A percentile compares a stretch with the other conserved stretches of the same genome.
phyloP scores from a whole-genome alignment of 2,888 invertebrate genomes.

The Alitta virens region DNA sequence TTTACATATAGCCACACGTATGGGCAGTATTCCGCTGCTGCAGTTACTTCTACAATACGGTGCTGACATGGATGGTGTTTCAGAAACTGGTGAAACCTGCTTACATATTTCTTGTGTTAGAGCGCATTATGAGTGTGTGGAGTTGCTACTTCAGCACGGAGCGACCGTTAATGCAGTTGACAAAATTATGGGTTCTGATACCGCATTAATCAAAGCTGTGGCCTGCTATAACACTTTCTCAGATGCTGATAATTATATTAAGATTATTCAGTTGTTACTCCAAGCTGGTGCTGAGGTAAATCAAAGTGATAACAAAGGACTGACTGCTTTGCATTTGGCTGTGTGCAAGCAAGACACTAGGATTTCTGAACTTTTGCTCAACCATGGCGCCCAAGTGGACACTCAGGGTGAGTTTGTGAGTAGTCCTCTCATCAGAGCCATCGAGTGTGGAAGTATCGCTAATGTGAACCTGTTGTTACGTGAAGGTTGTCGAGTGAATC shows the following conservation, averaged over 20 bases:
- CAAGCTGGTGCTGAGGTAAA: slow-evolving; percentile 16
- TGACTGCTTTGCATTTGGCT: slow-evolving; percentile 18
- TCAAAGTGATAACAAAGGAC: slow-evolving; percentile 7
- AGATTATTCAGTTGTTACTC: slow-evolving; percentile 4
- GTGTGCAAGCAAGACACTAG: slow-evolving; percentile 12
- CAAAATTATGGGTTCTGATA: slow-evolving; percentile 2
- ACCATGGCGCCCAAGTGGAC: slow-evolving; percentile 11
- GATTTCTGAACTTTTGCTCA: slow-evolving; percentile 13
- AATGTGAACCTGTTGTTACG: slow-evolving; percentile 1
- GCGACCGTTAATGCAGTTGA: slow-evolving; percentile 7
- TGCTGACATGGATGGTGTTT: slow-evolving; percentile 9
- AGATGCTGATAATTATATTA: background rate
- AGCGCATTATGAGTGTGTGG: slow-evolving; percentile 7
- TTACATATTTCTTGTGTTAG: slow-evolving; percentile 18
- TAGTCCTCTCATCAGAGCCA: slow-evolving; percentile 7
- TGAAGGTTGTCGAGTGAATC: slow-evolving; percentile 14
- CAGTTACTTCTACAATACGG: slow-evolving; percentile 3
- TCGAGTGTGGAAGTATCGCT: slow-evolving; percentile 5
- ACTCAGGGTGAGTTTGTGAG: background rate
- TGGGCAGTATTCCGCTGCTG: slow-evolving; percentile 5
- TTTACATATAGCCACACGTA: slow-evolving; percentile 13
- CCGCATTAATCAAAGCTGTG: slow-evolving; percentile 3
- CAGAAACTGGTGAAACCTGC: slow-evolving; percentile 14
- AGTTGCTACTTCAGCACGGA: slow-evolving; percentile 10
- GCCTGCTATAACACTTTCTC: slow-evolving; percentile 5